Conservation (phyloP, 1,140 invertebrate genomes). For the Parapsyche elsis region DNA sequence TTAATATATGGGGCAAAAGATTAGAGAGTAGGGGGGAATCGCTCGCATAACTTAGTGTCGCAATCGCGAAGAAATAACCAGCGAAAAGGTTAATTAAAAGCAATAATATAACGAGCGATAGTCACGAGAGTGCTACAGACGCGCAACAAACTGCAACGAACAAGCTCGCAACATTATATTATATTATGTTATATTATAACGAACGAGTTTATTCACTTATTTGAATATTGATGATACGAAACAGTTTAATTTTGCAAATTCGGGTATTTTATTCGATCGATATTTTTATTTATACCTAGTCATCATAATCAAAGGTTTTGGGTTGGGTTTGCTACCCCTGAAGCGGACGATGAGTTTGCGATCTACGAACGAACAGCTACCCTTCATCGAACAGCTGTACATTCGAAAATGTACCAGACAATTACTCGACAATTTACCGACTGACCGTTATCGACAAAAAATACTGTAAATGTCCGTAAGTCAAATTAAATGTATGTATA, state of each 20-base stretch:
- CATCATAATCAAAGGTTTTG: slow-evolving; percentile 3
- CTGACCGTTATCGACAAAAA: slow-evolving; percentile 25
- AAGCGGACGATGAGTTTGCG: slow-evolving; percentile 11
- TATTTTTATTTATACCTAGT: slow-evolving; percentile 10
- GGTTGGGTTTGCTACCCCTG: neutral
- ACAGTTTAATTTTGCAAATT: neutral
- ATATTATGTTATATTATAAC: neutral
- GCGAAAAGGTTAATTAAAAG: slow-evolving; percentile 17
- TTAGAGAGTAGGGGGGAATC: neutral
- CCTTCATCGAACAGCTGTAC: slow-evolving; percentile 10
- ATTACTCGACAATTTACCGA: slow-evolving; percentile 31
- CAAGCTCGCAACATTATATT: neutral
- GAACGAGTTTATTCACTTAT: neutral
- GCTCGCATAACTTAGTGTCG: neutral
- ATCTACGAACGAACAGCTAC: slow-evolving; percentile 8
- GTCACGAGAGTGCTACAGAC: slow-evolving; percentile 8
- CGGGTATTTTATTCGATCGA: too few species aligned
- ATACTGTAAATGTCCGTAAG: neutral
- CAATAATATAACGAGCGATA: neutral
- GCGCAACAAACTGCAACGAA: neutral
- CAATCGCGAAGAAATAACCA: neutral
- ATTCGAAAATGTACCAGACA: slow-evolving; percentile 17
- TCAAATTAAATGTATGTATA: too few species aligned
- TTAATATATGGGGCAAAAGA: neutral
- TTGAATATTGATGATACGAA: neutral